A percentile compares a stretch with the other conserved stretches of the same genome.
These are phyloP conservation scores for Florisuga fusca DNA, from an alignment of 2,797 vertebrate species.

Conservation along the genomic window DNA sequence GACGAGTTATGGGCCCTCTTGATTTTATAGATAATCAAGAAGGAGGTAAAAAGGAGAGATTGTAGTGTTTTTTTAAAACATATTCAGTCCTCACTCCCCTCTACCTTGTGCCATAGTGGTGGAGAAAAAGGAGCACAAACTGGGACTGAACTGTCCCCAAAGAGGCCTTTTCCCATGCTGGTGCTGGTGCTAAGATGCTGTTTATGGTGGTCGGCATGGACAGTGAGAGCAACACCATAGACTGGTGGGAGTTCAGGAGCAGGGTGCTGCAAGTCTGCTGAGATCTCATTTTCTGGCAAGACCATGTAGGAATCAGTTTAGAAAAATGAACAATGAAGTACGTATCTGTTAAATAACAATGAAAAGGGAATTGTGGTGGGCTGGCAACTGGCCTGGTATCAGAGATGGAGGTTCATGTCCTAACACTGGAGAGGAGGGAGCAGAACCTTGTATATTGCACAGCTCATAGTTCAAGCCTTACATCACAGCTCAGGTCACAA, in stretches of 20 bases:
- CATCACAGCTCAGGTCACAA: not conserved
- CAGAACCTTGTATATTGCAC: not conserved
- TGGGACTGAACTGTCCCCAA: not conserved
- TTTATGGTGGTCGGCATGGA: not conserved
- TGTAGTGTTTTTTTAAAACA: not conserved
- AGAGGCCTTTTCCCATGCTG: not conserved
- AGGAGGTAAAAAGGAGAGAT: not conserved
- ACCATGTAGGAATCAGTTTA: too few relatives aligned
- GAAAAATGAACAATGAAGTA: not conserved
- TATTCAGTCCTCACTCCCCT: not conserved
- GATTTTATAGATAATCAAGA: not conserved
- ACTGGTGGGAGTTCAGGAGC: not conserved
- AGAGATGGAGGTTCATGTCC: not conserved
- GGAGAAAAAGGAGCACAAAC: not conserved
- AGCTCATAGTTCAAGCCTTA: not conserved
- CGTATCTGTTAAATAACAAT: not conserved
- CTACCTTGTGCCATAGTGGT: not conserved
- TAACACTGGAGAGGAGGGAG: not conserved
- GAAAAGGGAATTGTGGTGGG: not conserved
- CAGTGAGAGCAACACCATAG: not conserved
- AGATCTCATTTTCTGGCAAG: not conserved
- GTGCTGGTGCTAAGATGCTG: rapidly evolving
- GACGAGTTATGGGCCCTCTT: not conserved
- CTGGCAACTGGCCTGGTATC: not conserved
- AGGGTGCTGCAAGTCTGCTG: not conserved